phyloP scores from a whole-genome alignment of 2,797 vertebrate species.

The Tapera naevia region DNA sequence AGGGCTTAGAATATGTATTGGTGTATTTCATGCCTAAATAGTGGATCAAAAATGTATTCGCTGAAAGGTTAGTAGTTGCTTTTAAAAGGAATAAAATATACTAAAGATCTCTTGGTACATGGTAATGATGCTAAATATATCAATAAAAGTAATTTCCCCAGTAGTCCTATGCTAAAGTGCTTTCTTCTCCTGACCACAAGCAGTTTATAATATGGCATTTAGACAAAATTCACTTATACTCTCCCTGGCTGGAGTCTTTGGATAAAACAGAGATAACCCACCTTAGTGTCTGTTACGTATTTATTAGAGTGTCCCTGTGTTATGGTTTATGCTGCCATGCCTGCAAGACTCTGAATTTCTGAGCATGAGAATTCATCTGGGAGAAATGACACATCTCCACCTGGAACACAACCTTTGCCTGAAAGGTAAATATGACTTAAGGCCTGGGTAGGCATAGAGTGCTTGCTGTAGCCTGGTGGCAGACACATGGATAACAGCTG shows the following conservation, averaged over 20 bases:
- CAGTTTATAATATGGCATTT: not conserved
- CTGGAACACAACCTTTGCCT: not conserved
- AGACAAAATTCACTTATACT: conserved; percentile 35
- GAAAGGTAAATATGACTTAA: not conserved
- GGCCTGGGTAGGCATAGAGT: not conserved
- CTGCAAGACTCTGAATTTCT: not conserved
- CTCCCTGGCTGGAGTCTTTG: not conserved
- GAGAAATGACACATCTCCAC: not conserved
- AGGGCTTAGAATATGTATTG: not conserved
- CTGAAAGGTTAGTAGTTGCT: not conserved
- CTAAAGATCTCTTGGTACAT: not conserved
- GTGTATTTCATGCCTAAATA: not conserved
- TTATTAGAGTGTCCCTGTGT: not conserved
- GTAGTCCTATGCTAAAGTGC: conserved; percentile 14
- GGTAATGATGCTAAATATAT: conserved; percentile 35
- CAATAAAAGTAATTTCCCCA: conserved; percentile 50
- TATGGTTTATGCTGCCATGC: not conserved
- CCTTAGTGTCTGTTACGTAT: not conserved
- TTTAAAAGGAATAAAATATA: conserved; percentile 17
- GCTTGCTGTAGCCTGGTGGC: not conserved
- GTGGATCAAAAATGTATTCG: not conserved
- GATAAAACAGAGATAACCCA: not conserved
- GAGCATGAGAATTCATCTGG: not conserved
- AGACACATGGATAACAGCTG: not conserved
- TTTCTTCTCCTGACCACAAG: conserved; percentile 31